Conservation (phyloP, 2,797 vertebrate species). For the Epinephelus coioides region DNA sequence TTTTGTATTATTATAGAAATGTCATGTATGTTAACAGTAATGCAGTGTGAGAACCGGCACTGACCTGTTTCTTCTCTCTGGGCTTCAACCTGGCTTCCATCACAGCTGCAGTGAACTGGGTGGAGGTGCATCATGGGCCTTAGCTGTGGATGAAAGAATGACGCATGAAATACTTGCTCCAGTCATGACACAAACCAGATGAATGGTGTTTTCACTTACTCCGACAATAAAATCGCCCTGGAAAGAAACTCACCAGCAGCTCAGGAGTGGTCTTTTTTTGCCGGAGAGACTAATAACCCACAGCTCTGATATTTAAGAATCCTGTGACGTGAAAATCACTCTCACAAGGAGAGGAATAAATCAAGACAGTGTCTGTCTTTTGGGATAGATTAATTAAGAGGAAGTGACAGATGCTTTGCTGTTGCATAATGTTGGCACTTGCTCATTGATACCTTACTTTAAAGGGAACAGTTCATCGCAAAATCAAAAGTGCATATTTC, state of each 20-base stretch:
- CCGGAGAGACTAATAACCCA: constrained; percentile 33
- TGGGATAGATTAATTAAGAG: constrained; percentile 8
- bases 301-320: constrained; percentile 29
- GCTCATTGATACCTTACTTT: neutral
- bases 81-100: constrained; percentile 71
- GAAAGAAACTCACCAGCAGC: constrained; percentile 55
- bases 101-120: constrained; percentile 75
- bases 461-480: too few species aligned
- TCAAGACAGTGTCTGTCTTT: constrained; percentile 5
- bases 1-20: constrained; percentile 22
- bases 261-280: constrained; percentile 35
- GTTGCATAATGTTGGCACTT: neutral
- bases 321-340: constrained; percentile 9
- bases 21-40: neutral
- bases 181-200: constrained; percentile 80
- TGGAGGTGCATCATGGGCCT: constrained; percentile 68
- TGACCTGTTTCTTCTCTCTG: constrained; percentile 44
- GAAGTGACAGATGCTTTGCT: constrained; percentile 10
- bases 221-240: constrained; percentile 60
- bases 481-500: too few species aligned
- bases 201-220: constrained; percentile 76
- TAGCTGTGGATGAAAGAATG: constrained; percentile 72
- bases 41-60: constrained; percentile 19
- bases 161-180: constrained; percentile 75
- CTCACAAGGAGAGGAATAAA: constrained; percentile 11